Evolutionary conservation across 2,797 vertebrate genomes (phyloP).

Genomic region (Lagodon rhomboides): DNA sequence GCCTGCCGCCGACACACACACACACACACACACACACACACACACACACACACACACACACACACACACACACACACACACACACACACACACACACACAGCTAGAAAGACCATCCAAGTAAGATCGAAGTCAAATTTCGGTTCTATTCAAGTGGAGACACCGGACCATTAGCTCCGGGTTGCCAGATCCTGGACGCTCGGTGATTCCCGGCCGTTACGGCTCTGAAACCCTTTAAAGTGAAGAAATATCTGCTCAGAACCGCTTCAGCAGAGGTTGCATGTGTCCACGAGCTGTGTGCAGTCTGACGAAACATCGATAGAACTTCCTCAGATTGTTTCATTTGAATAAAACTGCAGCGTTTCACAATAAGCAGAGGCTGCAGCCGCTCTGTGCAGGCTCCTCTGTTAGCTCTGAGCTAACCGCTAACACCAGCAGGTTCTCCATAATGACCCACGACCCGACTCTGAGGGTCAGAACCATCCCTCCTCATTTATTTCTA

Average conservation of each 20-base stretch:
- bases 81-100: slow-evolving; percentile 24
- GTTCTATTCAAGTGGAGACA: slow-evolving; percentile 7
- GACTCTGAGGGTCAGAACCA: background rate
- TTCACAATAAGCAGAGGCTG: no score
- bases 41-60: slow-evolving; percentile 23
- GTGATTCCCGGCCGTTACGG: background rate
- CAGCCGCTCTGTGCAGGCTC: no score
- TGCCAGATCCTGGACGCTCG: background rate
- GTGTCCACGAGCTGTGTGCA: background rate
- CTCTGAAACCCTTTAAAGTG: background rate
- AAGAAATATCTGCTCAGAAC: no score
- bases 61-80: slow-evolving; percentile 14
- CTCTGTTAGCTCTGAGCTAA: no score
- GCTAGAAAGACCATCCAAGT: background rate
- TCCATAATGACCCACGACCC: background rate
- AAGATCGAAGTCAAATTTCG: background rate
- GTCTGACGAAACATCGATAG: no score
- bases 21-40: slow-evolving; percentile 31
- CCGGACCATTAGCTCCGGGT: background rate
- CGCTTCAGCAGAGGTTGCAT: background rate
- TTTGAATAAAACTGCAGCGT: no score
- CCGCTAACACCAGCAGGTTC: no score
- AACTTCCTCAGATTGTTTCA: no score
- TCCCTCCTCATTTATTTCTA: background rate
- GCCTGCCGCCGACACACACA: slow-evolving; percentile 23